Percentiles rank a stretch among this genome's conserved stretches.
These are phyloP conservation scores for Mesoclemmys tuberculata DNA, from an alignment of 2,113 vertebrate genomes.

Conservation along the genomic window DNA sequence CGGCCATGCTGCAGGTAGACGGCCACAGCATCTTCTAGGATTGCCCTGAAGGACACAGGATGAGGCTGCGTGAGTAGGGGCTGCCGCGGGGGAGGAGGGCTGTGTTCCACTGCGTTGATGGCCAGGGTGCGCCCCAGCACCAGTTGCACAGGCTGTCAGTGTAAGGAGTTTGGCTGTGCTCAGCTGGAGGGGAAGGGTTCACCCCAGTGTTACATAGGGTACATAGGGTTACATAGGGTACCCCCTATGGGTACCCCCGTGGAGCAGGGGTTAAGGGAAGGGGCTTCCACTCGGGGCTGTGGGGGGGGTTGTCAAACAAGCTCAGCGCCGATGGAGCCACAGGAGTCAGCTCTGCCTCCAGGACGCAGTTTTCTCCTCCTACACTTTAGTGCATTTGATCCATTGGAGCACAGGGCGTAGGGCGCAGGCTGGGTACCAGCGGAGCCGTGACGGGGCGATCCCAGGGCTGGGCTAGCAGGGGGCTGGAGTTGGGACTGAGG, in stretches of 20 bases:
- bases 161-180: neutral
- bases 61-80: conserved; percentile 18
- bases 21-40: neutral
- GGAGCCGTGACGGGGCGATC: neutral
- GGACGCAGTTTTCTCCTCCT: neutral
- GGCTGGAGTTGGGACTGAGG: neutral
- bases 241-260: neutral
- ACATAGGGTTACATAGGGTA: too few relatives aligned
- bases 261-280: neutral
- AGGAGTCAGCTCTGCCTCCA: neutral
- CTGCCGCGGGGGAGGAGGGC: neutral
- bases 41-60: neutral
- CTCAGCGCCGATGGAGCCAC: neutral
- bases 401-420: neutral
- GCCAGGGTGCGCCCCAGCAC: neutral
- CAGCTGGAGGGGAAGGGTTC: neutral
- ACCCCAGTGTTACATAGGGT: neutral
- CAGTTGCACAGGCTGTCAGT: neutral
- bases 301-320: neutral
- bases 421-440: neutral
- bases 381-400: too few relatives aligned
- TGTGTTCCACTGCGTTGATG: neutral
- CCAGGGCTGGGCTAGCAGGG: neutral
- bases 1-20: neutral
- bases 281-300: neutral